Evolutionary conservation across 2,797 vertebrate genomes (phyloP), one percentile per base, ranked within the genome.

Genomic region (Phataginus tetradactyla): DNA sequence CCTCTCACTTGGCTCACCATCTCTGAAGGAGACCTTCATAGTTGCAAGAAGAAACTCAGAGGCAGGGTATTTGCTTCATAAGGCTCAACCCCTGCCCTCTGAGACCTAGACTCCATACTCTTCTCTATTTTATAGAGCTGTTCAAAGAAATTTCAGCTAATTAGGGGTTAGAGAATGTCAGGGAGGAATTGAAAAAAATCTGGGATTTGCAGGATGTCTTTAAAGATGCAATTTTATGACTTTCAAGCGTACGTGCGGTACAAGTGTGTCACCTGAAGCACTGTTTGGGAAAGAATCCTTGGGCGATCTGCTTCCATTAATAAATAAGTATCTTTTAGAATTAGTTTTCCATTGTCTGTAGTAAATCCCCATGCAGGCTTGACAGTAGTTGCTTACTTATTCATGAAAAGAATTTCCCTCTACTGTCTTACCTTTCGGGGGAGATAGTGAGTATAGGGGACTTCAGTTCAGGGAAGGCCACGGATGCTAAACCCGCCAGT

Each of bases 261-360:
- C 66, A 68, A 97, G 59, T 83, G 45, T 66, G 77, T n/a, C 83
- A 66, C 74, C 74, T 14, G 66, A 61, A 93, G 51, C 72, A 66
- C 57, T 86, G 77, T 85, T 86, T 84, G 21, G 32, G 75, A 92
- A 49, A 87, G 39, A 92, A 37, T 84, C 71, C 75, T 91, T 74
- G 25, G 64, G 55, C 59, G 51, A 92, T 55, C 80, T 68, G 68
- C 80, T 96, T 93, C 95, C 96, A 95, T 96, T 77, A 97, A 86
- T 93, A 96, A 95, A 71, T 92, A 80, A 90, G 17, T 80, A 27
- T 83, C 74, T 51, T 95, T 96, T 86, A 77, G 97, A 97, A 94
- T 96, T 95, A 96, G 53, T 77, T 93, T 90, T 90, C 84, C 75
- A 93, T 96, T 86, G 86, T 95, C 92, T 90, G 23, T 55, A 83